Conservation (phyloP, 1,140 invertebrate genomes). For the Bombus confusus region DNA sequence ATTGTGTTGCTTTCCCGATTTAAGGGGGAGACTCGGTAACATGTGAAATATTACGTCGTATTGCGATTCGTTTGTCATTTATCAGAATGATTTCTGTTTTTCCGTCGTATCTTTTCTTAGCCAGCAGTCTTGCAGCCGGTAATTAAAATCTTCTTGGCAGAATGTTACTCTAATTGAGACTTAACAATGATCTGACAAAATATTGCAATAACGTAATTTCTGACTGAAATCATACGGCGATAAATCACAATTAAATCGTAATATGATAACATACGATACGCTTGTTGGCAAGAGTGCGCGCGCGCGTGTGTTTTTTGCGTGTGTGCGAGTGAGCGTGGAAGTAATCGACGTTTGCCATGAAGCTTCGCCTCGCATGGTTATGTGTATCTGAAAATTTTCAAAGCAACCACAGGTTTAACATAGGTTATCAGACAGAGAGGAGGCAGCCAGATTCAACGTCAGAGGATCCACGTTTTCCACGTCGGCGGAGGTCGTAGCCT, state of each 20-base stretch:
- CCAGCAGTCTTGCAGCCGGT: neutral
- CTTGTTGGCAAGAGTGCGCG: constrained; percentile 72
- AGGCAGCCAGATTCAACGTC: neutral
- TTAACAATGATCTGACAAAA: neutral
- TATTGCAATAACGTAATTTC: neutral
- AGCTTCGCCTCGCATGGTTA: constrained; percentile 82
- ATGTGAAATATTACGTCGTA: constrained; percentile 51
- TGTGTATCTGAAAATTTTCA: constrained; percentile 79
- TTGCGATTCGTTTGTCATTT: constrained; percentile 50
- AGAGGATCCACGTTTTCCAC: neutral
- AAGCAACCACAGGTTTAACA: constrained; percentile 60
- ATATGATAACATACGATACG: constrained; percentile 54
- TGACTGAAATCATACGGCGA: neutral
- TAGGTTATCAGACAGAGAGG: neutral
- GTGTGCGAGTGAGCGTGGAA: constrained; percentile 72
- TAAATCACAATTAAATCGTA: constrained; percentile 12
- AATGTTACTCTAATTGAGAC: neutral
- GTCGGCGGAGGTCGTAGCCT: neutral
- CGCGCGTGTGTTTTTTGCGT: constrained; percentile 72
- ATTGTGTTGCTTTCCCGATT: constrained; percentile 63
- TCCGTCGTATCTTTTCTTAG: neutral
- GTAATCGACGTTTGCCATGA: constrained; percentile 80
- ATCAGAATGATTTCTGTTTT: constrained; percentile 3
- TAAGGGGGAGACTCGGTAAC: constrained; percentile 51
- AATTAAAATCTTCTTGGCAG: neutral